A percentile compares a stretch with the other conserved stretches of the same genome.
Evolutionary conservation across 2,113 vertebrate genomes (phyloP).

Genomic region (Peromyscus maniculatus): DNA sequence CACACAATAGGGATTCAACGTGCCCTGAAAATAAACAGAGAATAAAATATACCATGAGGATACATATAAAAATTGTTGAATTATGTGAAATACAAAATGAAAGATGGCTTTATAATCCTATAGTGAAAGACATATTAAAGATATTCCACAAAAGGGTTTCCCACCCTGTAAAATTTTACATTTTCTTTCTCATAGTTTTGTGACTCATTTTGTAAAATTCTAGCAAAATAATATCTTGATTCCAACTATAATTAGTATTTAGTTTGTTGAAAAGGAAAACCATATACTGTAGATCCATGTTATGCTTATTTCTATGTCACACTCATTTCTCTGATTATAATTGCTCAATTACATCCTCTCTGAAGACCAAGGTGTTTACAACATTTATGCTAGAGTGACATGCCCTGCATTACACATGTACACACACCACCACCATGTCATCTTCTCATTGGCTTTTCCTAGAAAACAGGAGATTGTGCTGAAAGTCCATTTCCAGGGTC

Average conservation of each 20-base stretch:
- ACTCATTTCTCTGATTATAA: conserved; percentile 28
- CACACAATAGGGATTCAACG: conserved; percentile 97
- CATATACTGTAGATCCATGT: neutral
- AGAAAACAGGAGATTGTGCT: neutral
- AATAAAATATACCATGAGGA: conserved; percentile 49
- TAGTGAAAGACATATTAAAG: neutral
- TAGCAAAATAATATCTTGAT: neutral
- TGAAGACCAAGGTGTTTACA: neutral
- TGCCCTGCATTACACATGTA: no score
- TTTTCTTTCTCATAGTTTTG: neutral
- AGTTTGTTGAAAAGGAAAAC: neutral
- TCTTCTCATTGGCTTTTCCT: neutral
- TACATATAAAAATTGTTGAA: neutral
- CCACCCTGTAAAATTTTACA: neutral
- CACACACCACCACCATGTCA: neutral
- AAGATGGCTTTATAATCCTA: neutral
- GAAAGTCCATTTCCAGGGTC: neutral
- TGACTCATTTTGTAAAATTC: neutral
- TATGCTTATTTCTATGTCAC: conserved; percentile 13
- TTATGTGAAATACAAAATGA: conserved; percentile 23
- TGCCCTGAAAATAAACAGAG: conserved; percentile 91
- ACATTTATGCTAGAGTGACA: neutral
- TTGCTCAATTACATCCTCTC: neutral
- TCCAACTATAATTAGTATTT: neutral
- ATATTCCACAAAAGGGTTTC: neutral